Evolutionary conservation across 1,140 invertebrate species (phyloP).

Genomic region (Trachymyrmex cornetzi): DNA sequence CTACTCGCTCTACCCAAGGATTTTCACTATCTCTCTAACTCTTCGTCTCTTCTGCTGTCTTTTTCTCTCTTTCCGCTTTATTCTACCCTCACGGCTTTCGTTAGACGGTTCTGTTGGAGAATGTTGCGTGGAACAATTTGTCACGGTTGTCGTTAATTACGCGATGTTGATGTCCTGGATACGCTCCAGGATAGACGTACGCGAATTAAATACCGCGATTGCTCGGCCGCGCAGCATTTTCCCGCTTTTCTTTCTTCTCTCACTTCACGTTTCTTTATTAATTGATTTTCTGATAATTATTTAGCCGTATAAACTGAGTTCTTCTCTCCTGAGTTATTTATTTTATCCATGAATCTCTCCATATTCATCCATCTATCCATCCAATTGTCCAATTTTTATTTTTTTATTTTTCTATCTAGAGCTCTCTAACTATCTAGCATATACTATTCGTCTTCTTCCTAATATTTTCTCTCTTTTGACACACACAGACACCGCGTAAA

Average conservation of each 20-base stretch:
- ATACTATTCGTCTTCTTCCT: constrained; percentile 35
- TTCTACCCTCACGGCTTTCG: constrained; percentile 20
- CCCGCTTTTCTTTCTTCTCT: background rate
- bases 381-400: constrained; percentile 1
- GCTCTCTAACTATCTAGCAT: constrained; percentile 35
- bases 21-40: constrained; percentile 67
- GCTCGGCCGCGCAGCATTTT: background rate
- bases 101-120: background rate
- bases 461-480: constrained; percentile 49
- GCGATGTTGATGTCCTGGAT: background rate
- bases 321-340: background rate
- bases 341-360: constrained; percentile 17
- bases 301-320: background rate
- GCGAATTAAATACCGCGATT: background rate
- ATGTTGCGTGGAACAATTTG: background rate
- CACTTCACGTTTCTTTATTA: background rate
- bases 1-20: constrained; percentile 87
- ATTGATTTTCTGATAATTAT: background rate
- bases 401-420: constrained; percentile 50
- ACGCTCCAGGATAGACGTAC: background rate
- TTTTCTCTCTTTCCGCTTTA: constrained; percentile 22
- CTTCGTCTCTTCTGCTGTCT: constrained; percentile 43
- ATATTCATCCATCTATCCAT: background rate
- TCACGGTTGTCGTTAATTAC: background rate
- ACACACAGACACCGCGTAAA: constrained; percentile 36